Evolutionary conservation across 2,888 invertebrate genomes (phyloP).

Genomic region (Tetrapedia diversipes): DNA sequence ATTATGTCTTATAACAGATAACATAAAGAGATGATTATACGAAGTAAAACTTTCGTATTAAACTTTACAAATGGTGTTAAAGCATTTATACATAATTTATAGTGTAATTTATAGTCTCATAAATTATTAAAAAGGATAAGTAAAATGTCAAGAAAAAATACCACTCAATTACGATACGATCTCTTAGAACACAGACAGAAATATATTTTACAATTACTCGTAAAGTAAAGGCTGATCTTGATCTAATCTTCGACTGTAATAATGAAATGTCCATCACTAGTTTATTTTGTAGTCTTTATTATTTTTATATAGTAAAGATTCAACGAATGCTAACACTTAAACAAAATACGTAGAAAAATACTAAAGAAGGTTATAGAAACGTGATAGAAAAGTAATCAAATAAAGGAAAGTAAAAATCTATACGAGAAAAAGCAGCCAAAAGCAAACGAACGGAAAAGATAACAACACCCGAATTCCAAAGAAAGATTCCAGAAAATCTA

Average conservation of each 20-base stretch:
- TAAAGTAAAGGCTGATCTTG: background rate
- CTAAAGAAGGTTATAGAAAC: background rate
- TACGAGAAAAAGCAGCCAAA: too few species aligned
- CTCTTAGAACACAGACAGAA: background rate
- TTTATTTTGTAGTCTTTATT: background rate
- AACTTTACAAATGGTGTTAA: background rate
- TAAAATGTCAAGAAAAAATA: background rate
- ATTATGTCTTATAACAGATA: background rate
- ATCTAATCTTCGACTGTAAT: background rate
- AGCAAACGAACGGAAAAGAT: too few species aligned
- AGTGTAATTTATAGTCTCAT: background rate
- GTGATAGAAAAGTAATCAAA: too few species aligned
- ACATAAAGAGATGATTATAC: background rate
- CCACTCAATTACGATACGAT: conserved; percentile 5
- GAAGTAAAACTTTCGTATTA: background rate
- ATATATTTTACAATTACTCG: background rate
- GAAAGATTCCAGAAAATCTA: too few species aligned
- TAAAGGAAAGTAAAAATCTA: too few species aligned
- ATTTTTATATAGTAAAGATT: background rate
- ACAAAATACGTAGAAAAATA: background rate
- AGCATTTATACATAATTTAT: background rate
- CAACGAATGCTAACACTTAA: background rate
- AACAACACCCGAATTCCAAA: too few species aligned
- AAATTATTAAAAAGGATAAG: background rate
- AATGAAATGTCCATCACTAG: background rate